A percentile compares a stretch with the other conserved stretches of the same genome.
phyloP scores from a whole-genome alignment of 2,113 vertebrate genomes.

The Oophaga pumilio region DNA sequence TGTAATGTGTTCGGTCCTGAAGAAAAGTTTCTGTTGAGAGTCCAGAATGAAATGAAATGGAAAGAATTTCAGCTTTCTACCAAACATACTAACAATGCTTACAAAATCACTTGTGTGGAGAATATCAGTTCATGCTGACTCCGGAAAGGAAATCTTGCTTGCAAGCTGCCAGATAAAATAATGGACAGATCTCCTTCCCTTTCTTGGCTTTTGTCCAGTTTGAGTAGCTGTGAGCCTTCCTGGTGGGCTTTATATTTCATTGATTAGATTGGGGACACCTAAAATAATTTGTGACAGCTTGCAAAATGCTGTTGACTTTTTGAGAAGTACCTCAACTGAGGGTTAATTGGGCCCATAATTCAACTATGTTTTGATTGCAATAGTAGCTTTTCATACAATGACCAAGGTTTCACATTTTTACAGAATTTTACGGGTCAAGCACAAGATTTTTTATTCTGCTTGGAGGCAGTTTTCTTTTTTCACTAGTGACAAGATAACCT shows the following conservation, averaged over 20 bases:
- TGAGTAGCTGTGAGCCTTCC: constrained; percentile 30
- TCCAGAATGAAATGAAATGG: constrained; percentile 20
- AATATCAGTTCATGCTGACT: constrained; percentile 39
- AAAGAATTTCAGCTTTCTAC: constrained; percentile 37
- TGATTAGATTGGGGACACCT: neutral
- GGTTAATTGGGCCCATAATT: neutral
- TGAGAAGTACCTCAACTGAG: neutral
- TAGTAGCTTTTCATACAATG: neutral
- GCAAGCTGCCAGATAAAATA: constrained; percentile 44
- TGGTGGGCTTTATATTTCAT: constrained; percentile 25
- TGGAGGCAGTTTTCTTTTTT: neutral
- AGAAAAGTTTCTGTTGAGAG: neutral
- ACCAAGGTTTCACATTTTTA: neutral
- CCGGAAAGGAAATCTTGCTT: constrained; percentile 24
- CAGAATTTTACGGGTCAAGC: neutral
- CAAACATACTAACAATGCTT: constrained; percentile 42
- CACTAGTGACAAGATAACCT: neutral
- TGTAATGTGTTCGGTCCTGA: neutral
- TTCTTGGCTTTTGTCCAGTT: neutral
- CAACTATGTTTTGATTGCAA: neutral
- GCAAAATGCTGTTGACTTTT: neutral
- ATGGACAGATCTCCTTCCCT: constrained; percentile 25
- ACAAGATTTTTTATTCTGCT: neutral
- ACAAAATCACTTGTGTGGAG: constrained; percentile 22
- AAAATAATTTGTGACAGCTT: constrained; percentile 4